A percentile compares a stretch with the other conserved stretches of the same genome.
These are phyloP conservation scores for Ceyx melanurus DNA, from an alignment of 2,113 vertebrate genomes.

Conservation along the genomic window DNA sequence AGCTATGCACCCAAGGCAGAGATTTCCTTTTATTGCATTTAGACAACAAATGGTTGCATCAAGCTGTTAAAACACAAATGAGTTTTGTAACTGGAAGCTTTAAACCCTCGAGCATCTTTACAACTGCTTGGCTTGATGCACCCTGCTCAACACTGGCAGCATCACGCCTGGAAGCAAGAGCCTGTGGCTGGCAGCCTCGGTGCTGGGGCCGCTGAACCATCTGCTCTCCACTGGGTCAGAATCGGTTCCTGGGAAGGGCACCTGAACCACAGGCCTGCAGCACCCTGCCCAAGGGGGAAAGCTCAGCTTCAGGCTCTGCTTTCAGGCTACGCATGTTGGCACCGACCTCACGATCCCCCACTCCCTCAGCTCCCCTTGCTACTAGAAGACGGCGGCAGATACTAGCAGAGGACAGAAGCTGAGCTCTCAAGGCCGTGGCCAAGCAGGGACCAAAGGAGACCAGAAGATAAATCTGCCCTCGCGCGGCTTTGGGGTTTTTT, in stretches of 20 bases:
- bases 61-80: background rate
- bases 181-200: background rate
- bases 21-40: background rate
- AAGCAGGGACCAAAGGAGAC: background rate
- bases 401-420: background rate
- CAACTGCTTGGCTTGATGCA: background rate
- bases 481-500: background rate
- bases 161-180: fast-evolving
- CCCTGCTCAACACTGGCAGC: background rate
- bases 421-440: background rate
- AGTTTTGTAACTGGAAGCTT: background rate
- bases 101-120: background rate
- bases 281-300: background rate
- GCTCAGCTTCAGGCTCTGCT: background rate
- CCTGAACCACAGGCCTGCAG: background rate
- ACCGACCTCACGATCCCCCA: background rate
- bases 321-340: fast-evolving
- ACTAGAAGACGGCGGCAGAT: background rate
- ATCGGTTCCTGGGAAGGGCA: background rate
- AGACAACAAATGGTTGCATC: background rate
- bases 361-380: fast-evolving
- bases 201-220: background rate
- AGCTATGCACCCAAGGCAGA: background rate
- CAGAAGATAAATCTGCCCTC: background rate
- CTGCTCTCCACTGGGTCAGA: fast-evolving